phyloP scores from a whole-genome alignment of 2,888 invertebrate species.

The Tipula lateralis region DNA sequence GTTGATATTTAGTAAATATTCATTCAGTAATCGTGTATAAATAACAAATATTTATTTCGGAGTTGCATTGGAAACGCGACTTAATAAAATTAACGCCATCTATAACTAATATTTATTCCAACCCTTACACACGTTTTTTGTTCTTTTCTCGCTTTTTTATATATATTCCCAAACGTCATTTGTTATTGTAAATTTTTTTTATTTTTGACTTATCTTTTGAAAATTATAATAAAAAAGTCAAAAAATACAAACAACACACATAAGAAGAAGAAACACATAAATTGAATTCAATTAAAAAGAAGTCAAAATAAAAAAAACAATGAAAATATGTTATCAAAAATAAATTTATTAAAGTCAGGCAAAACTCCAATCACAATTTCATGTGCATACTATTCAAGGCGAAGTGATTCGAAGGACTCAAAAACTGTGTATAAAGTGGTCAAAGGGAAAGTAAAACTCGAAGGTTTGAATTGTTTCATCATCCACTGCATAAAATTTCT shows the following conservation, averaged over 20 bases:
- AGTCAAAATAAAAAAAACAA: background rate
- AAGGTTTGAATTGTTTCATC: constrained; percentile 25
- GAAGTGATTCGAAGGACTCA: constrained; percentile 25
- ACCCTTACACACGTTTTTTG: background rate
- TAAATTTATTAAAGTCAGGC: background rate
- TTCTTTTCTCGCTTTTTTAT: background rate
- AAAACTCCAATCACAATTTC: background rate
- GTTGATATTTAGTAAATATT: too few relatives aligned
- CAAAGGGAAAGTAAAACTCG: background rate
- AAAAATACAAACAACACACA: background rate
- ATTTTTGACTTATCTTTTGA: constrained; percentile 11
- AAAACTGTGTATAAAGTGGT: constrained; percentile 28
- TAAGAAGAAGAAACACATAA: background rate
- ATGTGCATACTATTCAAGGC: constrained; percentile 25
- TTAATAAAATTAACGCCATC: background rate
- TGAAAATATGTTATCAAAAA: constrained; percentile 1
- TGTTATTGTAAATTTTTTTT: background rate
- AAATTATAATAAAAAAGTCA: background rate
- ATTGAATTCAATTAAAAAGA: background rate
- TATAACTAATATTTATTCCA: background rate
- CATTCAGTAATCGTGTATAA: too few relatives aligned
- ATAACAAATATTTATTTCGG: background rate
- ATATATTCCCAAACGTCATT: background rate
- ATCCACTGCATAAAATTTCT: background rate
- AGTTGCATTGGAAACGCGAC: background rate